Evolutionary conservation across 2,113 vertebrate species (phyloP), one percentile per base, ranked within the genome.

Genomic region (Alligator mississippiensis): DNA sequence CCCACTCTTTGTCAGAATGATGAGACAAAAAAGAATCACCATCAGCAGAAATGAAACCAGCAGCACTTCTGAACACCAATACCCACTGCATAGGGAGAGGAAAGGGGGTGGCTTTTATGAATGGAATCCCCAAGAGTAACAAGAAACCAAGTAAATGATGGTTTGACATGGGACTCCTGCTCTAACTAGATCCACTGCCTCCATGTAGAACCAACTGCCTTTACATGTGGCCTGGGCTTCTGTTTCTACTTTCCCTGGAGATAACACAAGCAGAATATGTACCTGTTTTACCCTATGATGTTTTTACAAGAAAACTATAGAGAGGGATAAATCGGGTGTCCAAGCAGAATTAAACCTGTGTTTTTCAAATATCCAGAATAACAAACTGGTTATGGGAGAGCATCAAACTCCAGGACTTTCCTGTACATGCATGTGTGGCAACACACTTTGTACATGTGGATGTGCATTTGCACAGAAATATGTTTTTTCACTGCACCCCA

Each of bases 381-480:
- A 38, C 30, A 72, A 72, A 38, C 5, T 7, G 80, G 92, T 72
- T 30, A 77, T 59, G 68, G 58, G 12, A 1, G 1, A 34, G 4
- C 5, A 24, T 74, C 34, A 81, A 15, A 18, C 6, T 68, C 18
- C 15, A 83, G 14, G 55, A 4, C 9, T 84, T 88, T 80, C 62
- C 61, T 81, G 77, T 3, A 2, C 21, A 17, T 0, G 0, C 60
- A 28, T 14, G n/a, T 34, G 11, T 47, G 59, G 62, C 12, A 27
- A 27, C n/a, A 58, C 21, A 47, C 7, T 57, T 5, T 82, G 9
- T 30, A n/a, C 79, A 74, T 92, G 11, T 22, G 84, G 21, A 5
- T 25, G 24, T 34, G 19, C 5, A 75, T 72, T 90, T 80, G 38
- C 30, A 34, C 24, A 7, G 7, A 0, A 0, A 1, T 1, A 74